Evolutionary conservation across 1,140 invertebrate genomes (phyloP), one percentile per base, ranked within the genome.

Genomic region (Trinorchestia longiramus): DNA sequence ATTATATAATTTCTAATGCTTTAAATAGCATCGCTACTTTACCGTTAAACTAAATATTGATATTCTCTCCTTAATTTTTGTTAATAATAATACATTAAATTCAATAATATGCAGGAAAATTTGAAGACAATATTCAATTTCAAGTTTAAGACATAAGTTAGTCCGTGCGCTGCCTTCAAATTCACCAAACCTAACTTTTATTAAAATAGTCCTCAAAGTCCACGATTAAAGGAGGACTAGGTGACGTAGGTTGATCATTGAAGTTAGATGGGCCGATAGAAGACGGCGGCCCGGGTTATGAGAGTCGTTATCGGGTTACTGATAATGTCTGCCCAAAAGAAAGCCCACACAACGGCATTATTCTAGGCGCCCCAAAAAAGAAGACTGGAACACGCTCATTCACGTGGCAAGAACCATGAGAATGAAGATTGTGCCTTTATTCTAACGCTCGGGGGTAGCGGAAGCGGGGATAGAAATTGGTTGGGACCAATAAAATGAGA

Each of bases 221-320:
- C 62, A 77, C 62, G 88, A 90, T 90, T 94, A 94, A 47, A 42
- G 1, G 90, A 44, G 8, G 41, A 40, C 43, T 40, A 40, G 44
- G 36, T 94, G 92, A 94, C 44, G 43, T 94, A 94, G 92, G 92
- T 94, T 94, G 92, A 94, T 94, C 43, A 94, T 94, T 94, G 92
- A 94, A 94, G 92, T 94, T 94, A 43, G 92, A 43, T 94, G 44
- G 43, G 43, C 92, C 92, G 92, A 94, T 94, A 94, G 43, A 40
- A 94, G 43, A 45, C 92, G 43, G 43, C 40, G 41, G 92, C 36
- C 41, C 3, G 92, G 92, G 92, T 94, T 45, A 45, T 45, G 92
- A 45, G 43, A 94, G 3, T 44, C 92, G 92, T 94, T 94, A 94
- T 94, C 92, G 92, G 92, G 92, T 45, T 43, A 43, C 92, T 47